Conservation (phyloP, 2,113 vertebrate species). For the Hemichromis elongatus region DNA sequence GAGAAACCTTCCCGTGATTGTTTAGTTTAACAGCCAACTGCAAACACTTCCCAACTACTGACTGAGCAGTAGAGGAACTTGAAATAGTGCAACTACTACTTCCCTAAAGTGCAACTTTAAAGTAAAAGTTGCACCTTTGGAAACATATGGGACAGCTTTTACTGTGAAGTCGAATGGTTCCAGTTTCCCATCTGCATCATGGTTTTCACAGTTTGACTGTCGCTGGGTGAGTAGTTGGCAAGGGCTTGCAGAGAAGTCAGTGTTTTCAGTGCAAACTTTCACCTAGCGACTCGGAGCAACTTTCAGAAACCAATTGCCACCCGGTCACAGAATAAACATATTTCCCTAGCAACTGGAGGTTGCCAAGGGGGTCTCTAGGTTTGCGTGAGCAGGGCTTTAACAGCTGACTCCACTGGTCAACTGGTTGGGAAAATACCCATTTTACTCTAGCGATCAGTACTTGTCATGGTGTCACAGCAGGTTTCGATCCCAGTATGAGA, state of each 20-base stretch:
- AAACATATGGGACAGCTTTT: background rate
- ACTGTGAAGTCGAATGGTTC: fast-evolving
- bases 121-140: background rate
- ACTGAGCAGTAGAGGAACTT: background rate
- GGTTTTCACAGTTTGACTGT: background rate
- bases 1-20: background rate
- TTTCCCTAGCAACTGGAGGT: background rate
- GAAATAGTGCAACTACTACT: background rate
- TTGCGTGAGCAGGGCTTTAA: fast-evolving
- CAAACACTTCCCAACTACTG: background rate
- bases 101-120: background rate
- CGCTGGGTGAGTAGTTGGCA: background rate
- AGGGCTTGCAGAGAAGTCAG: background rate
- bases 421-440: background rate
- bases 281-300: fast-evolving
- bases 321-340: fast-evolving
- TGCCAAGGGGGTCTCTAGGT: background rate
- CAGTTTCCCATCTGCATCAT: fast-evolving
- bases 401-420: background rate
- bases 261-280: background rate
- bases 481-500: background rate
- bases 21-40: background rate
- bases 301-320: background rate
- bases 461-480: background rate
- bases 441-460: background rate